Evolutionary conservation across 2,888 invertebrate species (phyloP).

Genomic region (Drosophila gaucha): DNA sequence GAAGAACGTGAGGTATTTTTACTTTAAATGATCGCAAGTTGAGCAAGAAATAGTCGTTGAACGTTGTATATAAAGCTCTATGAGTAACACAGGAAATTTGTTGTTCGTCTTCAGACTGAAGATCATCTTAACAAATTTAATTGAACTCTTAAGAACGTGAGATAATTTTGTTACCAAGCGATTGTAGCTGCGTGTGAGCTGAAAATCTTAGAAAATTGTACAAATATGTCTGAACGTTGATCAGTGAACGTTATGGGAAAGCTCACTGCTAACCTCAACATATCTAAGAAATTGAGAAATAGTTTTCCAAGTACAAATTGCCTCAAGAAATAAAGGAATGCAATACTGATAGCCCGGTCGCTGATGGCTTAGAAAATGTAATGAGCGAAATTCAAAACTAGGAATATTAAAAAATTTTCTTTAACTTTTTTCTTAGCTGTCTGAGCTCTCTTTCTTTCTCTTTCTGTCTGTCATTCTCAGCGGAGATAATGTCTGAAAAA

Average conservation of each 20-base stretch:
- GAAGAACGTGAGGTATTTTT: slow-evolving; percentile 18
- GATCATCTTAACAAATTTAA: background rate
- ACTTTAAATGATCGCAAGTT: slow-evolving; percentile 6
- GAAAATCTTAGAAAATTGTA: background rate
- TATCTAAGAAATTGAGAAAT: background rate
- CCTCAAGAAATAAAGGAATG: background rate
- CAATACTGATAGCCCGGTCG: background rate
- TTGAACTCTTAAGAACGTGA: slow-evolving; percentile 9
- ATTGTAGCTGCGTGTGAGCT: background rate
- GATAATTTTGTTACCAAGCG: background rate
- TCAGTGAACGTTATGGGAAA: background rate
- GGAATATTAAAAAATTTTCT: too few species aligned
- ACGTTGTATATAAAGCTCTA: slow-evolving; percentile 10
- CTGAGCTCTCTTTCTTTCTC: background rate
- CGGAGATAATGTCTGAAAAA: slow-evolving; percentile 8
- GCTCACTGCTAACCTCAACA: background rate
- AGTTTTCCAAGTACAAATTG: background rate
- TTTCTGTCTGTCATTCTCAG: too few species aligned
- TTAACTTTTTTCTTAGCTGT: background rate
- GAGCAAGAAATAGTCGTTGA: slow-evolving; percentile 13
- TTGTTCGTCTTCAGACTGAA: background rate
- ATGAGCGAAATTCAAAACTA: background rate
- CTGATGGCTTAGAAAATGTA: background rate
- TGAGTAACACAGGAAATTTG: background rate
- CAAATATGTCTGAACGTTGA: background rate